Percentiles rank a stretch among this genome's conserved stretches.
Conservation (phyloP, 2,888 invertebrate genomes). For the Drosophila setosimentum region DNA sequence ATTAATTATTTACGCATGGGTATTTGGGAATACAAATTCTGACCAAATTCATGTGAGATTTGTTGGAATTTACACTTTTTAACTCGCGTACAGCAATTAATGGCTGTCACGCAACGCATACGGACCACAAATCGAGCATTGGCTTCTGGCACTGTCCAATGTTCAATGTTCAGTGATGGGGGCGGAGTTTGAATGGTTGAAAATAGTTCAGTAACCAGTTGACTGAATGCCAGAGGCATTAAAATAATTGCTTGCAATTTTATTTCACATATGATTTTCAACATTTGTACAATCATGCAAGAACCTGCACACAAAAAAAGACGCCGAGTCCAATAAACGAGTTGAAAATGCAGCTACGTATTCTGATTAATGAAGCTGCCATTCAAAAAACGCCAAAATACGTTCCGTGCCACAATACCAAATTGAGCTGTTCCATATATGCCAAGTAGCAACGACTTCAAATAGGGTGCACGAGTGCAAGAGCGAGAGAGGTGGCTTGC, state of each 20-base stretch:
- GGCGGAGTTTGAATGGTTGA: neutral
- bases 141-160: slow-evolving; percentile 37
- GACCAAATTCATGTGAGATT: slow-evolving; percentile 17
- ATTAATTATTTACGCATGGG: slow-evolving; percentile 11
- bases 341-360: slow-evolving; percentile 41
- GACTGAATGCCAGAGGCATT: slow-evolving; percentile 49
- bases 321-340: neutral
- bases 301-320: neutral
- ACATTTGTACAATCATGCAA: slow-evolving; percentile 4
- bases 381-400: slow-evolving; percentile 62
- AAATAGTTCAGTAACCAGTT: slow-evolving; percentile 16
- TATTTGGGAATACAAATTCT: too few relatives aligned
- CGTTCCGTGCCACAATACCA: slow-evolving; percentile 46
- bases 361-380: slow-evolving; percentile 79
- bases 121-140: slow-evolving; percentile 53
- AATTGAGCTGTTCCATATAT: slow-evolving; percentile 77
- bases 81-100: slow-evolving; percentile 31
- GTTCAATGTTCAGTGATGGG: slow-evolving; percentile 1
- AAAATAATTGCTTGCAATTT: slow-evolving; percentile 75
- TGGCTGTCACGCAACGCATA: slow-evolving; percentile 50
- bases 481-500: neutral
- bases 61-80: slow-evolving; percentile 5
- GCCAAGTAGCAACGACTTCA: slow-evolving; percentile 2
- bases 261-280: slow-evolving; percentile 40
- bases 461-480: neutral